Percentiles rank a stretch among this genome's conserved stretches.
Conservation (phyloP, 1,140 invertebrate species). For the Araneus ventricosus region DNA sequence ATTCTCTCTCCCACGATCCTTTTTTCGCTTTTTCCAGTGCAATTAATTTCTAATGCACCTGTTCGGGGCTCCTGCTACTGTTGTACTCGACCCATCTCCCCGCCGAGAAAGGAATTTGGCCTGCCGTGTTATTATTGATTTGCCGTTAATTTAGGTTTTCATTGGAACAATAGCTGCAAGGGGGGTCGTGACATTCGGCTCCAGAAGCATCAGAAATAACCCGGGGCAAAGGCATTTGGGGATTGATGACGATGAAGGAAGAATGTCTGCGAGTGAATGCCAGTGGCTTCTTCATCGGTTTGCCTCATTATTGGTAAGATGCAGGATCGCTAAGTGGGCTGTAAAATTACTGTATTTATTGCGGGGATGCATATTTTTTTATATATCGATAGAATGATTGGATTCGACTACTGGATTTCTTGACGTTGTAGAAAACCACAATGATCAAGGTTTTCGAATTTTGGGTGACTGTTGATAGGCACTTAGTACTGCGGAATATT, state of each 20-base stretch:
- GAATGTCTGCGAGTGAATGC: background rate
- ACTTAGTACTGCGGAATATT: too few relatives aligned
- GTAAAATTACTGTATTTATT: too few relatives aligned
- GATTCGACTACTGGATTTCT: too few relatives aligned
- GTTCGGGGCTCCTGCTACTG: constrained; percentile 44
- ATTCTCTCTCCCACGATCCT: constrained; percentile 49
- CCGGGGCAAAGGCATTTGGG: background rate
- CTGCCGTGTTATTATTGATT: constrained; percentile 24
- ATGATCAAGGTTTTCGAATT: too few relatives aligned
- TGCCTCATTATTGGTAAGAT: background rate
- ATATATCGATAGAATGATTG: too few relatives aligned
- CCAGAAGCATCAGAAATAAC: background rate
- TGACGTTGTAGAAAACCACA: too few relatives aligned
- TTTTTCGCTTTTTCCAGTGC: background rate
- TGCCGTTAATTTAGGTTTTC: constrained; percentile 10
- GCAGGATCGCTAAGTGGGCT: too few relatives aligned
- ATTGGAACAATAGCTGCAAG: constrained; percentile 25
- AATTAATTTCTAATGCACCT: constrained; percentile 67
- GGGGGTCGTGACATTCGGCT: background rate
- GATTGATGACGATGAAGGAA: background rate
- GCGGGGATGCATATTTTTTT: too few relatives aligned
- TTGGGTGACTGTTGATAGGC: too few relatives aligned
- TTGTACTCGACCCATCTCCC: constrained; percentile 6
- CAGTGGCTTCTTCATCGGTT: background rate
- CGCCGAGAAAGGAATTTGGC: constrained; percentile 6